Evolutionary conservation across 2,888 invertebrate species (phyloP).

Genomic region (Pristionchus entomophagus): DNA sequence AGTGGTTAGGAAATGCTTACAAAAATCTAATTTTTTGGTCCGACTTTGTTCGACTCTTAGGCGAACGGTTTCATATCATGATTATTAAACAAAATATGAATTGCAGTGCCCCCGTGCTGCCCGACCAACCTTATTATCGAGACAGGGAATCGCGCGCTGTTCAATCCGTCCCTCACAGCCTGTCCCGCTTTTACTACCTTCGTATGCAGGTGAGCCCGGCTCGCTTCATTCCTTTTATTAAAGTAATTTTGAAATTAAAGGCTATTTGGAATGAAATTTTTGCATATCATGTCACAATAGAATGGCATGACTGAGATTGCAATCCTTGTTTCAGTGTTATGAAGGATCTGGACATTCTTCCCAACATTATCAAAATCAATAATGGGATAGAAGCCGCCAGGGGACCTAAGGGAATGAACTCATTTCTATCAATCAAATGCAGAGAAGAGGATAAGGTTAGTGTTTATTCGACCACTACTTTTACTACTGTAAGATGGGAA

Average conservation of each 20-base stretch:
- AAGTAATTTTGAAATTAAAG: too few species aligned
- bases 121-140: neutral
- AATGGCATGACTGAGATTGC: too few species aligned
- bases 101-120: slow-evolving; percentile 9
- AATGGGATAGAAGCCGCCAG: neutral
- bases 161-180: neutral
- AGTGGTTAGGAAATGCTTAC: too few species aligned
- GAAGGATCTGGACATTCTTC: neutral
- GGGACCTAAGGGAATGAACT: neutral
- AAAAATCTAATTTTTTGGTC: too few species aligned
- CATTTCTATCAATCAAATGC: neutral
- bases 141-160: neutral
- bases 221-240: neutral
- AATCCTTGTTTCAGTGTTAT: neutral
- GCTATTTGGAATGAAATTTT: too few species aligned
- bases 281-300: too few species aligned
- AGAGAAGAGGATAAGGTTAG: neutral
- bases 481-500: too few species aligned
- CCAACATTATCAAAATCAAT: neutral
- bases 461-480: too few species aligned
- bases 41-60: too few species aligned
- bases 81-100: too few species aligned
- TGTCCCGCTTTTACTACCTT: neutral
- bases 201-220: neutral
- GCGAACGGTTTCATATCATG: too few species aligned